These are phyloP conservation scores for Perodicticus potto DNA, from an alignment of 2,797 vertebrate genomes.

Conservation along the genomic window DNA sequence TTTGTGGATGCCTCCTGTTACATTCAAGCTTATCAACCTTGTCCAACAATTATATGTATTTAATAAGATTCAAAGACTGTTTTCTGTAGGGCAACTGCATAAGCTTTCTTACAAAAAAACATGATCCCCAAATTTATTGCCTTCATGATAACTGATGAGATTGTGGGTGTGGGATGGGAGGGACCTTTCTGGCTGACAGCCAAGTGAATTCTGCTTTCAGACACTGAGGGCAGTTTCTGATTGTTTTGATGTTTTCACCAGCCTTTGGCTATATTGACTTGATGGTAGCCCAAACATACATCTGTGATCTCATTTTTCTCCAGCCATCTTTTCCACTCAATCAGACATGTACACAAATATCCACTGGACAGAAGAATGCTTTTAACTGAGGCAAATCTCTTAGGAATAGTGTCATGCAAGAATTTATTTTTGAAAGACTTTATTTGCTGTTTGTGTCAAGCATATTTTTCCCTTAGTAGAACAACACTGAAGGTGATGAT, in stretches of 20 bases:
- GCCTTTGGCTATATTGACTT: conserved; percentile 94
- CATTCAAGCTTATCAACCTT: not conserved
- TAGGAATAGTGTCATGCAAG: conserved; percentile 89
- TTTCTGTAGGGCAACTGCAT: not conserved
- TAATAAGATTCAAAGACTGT: not conserved
- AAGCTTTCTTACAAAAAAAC: conserved; percentile 39
- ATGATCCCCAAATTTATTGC: conserved; percentile 47
- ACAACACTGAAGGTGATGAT: conserved; percentile 87
- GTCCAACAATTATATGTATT: not conserved
- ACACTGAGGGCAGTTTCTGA: conserved; percentile 90
- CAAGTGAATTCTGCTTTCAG: conserved; percentile 86
- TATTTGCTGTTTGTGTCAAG: not conserved
- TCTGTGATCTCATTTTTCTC: conserved; percentile 93
- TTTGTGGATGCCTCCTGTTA: not conserved
- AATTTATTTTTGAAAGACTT: conserved; percentile 89
- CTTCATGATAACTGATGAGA: conserved; percentile 21
- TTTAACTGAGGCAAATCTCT: conserved; percentile 88
- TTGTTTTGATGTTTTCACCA: conserved; percentile 96
- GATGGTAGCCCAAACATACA: conserved; percentile 94
- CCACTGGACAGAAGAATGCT: conserved; percentile 88
- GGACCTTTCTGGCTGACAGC: conserved; percentile 81
- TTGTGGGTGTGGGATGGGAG: not conserved
- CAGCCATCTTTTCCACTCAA: conserved; percentile 89
- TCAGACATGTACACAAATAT: conserved; percentile 87
- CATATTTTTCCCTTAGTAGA: conserved; percentile 75